Conservation (phyloP, 2,888 invertebrate species). For the Thymelicus sylvestris region DNA sequence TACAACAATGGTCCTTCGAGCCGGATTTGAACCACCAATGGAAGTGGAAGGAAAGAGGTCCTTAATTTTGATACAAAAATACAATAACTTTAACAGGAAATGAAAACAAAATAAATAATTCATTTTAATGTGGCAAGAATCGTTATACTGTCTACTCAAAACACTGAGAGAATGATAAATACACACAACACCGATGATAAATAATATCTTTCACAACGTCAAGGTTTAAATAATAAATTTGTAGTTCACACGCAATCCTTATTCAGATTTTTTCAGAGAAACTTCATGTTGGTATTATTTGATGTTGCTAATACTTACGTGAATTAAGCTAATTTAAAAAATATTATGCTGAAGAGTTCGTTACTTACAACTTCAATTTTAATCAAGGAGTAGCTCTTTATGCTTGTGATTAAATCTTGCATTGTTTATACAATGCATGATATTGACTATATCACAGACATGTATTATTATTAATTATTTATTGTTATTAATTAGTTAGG, state of each 20-base stretch:
- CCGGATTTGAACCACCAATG: too few relatives aligned
- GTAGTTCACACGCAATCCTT: conserved; percentile 16
- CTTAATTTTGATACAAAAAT: background rate
- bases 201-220: conserved; percentile 12
- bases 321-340: too few relatives aligned
- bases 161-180: conserved; percentile 20
- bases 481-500: too few relatives aligned
- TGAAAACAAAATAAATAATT: background rate
- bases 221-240: conserved; percentile 16
- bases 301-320: too few relatives aligned
- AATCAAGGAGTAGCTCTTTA: too few relatives aligned
- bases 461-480: too few relatives aligned
- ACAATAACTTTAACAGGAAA: background rate
- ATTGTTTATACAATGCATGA: too few relatives aligned
- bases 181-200: conserved; percentile 10
- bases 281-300: background rate
- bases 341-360: too few relatives aligned
- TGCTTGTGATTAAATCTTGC: too few relatives aligned
- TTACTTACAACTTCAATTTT: too few relatives aligned
- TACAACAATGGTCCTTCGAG: background rate
- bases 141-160: conserved; percentile 5
- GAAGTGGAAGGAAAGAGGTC: background rate
- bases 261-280: background rate
- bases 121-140: background rate
- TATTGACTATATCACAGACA: too few relatives aligned